Evolutionary conservation across 1,140 invertebrate genomes (phyloP), one percentile per base, ranked within the genome.

Genomic region (Drosophila neocordata): DNA sequence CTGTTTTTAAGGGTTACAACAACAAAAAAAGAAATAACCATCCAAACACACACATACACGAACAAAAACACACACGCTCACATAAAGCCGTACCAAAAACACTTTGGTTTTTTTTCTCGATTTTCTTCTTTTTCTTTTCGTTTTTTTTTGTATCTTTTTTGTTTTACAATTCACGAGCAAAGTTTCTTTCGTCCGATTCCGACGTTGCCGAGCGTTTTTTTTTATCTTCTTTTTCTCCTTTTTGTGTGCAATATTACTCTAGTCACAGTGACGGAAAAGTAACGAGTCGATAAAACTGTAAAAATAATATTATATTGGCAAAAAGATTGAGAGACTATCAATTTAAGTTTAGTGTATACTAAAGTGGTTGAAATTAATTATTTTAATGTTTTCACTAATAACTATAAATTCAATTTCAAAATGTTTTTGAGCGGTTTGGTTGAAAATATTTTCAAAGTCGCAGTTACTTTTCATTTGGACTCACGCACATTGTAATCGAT

Each of bases 91-190:
- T 48, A 48, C 41, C 41, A 48, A 48, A 44, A 51, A 24, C 71
- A 55, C 57, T 57, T 57, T 85, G 63, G 66, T 73, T 56, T 69
- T 70, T 31, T 73, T 81, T 71, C 15, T 48, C n/a, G 41, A 18
- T 48, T 48, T 48, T 20, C 41, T 48, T 48, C 41, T 48, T 48
- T 44, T 48, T 48, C 15, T 48, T 48, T 48, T 48, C 18, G 2
- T 18, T 78, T 85, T 81, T 59, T 75, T 64, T 65, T 31, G 27
- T 31, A 61, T 56, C 80, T 81, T 74, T 80, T 80, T 80, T 68
- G 75, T 78, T 85, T 85, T 87, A 87, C 81, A 79, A 85, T 84
- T 80, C 81, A 85, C 81, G 82, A 87, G 81, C 81, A 84, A 79
- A 81, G 71, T 73, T 65, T 79, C 64, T 76, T 48, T 48, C 41